These are phyloP conservation scores for Paramormyrops hopkinsi DNA, from an alignment of 2,797 vertebrate species.

Conservation along the genomic window DNA sequence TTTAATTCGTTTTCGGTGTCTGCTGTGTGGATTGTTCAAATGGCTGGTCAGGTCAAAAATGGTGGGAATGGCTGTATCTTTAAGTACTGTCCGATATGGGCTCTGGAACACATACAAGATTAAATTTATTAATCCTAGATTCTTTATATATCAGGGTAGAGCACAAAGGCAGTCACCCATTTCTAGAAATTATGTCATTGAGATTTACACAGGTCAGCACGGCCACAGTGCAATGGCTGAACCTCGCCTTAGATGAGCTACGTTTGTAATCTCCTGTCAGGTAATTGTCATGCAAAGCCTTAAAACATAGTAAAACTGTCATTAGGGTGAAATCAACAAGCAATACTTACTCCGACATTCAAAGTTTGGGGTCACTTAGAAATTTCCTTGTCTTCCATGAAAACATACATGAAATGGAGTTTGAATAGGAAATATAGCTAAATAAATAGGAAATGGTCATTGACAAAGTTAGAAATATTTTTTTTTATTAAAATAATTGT, in stretches of 20 bases:
- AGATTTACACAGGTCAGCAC: neutral
- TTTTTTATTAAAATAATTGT: neutral
- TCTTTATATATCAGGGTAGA: neutral
- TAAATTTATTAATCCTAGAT: neutral
- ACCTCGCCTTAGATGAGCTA: neutral
- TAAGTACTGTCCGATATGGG: conserved; percentile 87
- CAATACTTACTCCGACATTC: neutral
- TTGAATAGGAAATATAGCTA: neutral
- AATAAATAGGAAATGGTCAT: neutral
- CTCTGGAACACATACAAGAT: conserved; percentile 64
- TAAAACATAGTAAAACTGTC: neutral
- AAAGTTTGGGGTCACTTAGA: neutral
- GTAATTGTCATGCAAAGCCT: neutral
- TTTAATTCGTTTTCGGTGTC: conserved; percentile 93
- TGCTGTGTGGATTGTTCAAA: conserved; percentile 82
- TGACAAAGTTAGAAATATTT: neutral
- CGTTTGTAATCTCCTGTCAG: neutral
- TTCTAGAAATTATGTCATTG: neutral
- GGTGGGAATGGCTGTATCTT: conserved; percentile 93
- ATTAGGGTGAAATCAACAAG: neutral
- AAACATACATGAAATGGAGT: neutral
- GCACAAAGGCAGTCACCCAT: neutral
- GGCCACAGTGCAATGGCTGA: neutral
- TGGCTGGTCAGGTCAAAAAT: conserved; percentile 99
- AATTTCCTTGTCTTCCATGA: neutral